Base-by-base conservation (phyloP, 2,113 vertebrate species). In the Mohoua ochrocephala region DNA sequence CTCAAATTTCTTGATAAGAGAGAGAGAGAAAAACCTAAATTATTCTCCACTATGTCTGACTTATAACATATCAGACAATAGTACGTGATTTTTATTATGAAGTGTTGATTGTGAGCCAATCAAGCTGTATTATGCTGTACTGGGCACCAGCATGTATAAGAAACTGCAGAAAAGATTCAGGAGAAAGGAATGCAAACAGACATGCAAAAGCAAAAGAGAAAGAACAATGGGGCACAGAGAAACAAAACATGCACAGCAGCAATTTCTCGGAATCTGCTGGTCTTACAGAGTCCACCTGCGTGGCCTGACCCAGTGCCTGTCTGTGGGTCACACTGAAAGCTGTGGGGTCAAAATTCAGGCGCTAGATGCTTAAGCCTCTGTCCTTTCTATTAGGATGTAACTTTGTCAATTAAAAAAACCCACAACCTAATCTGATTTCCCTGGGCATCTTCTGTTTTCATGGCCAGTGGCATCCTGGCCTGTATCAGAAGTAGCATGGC, bases 401-500 rank as follows among this genome's bases (percentile, higher is more conserved):
- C 6, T 79, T 57, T 37, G 50, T 31, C 10, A 60, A 1, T 24
- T 39, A 53, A 37, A 45, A 47, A 53, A 5, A 24, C 7, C 1
- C 9, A 14, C 17, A 63, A 31, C 5, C 30, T 59, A 81, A 16
- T 15, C 10, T 27, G 28, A 53, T 49, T 91, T 84, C 2, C 1
- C 24, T 30, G 23, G 24, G 26, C 15, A 49, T 45, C 45, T 70
- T 45, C 68, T 67, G 23, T 37, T 84, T 10, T 71, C 49, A 14
- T 1, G 11, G 20, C 24, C 53, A 53, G 15, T 14, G n/a, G 53
- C 11, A 45, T n/a, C 45, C 15, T 59, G 44, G 39, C 15, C 23
- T 39, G 23, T 39, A 21, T 12, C 4, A 7, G 24, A 41, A 53
- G 39, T 2, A 59, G 33, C 2, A 0, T 45, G 37, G 23, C 23